Conservation (phyloP, 2,113 vertebrate species). For the Hipposideros armiger region DNA sequence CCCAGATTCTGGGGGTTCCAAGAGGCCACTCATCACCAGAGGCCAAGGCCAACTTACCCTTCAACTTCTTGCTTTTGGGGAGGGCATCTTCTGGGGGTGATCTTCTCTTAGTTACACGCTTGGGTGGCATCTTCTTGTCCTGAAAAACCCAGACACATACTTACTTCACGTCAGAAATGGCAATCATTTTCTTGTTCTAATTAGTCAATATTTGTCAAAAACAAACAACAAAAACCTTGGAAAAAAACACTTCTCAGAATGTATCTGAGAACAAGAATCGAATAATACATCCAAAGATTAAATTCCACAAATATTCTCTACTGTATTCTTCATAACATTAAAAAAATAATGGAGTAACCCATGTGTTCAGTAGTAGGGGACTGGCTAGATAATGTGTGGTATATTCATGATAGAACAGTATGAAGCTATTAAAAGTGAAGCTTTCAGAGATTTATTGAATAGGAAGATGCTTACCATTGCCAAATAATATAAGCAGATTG, state of each 20-base stretch:
- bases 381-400: not conserved
- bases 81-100: slow-evolving; percentile 80
- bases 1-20: not conserved
- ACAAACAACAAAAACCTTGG: not conserved
- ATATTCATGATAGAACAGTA: not conserved
- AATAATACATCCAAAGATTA: not conserved
- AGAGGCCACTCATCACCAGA: not conserved
- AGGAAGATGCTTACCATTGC: not conserved
- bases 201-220: not conserved
- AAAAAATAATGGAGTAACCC: not conserved
- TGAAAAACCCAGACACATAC: slow-evolving; percentile 36
- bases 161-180: slow-evolving; percentile 44
- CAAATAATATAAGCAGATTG: not conserved
- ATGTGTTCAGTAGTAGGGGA: not conserved
- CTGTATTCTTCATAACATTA: not conserved
- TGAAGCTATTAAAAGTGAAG: slow-evolving; percentile 1
- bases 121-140: slow-evolving; percentile 90
- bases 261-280: not conserved
- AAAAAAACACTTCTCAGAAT: slow-evolving; percentile 9
- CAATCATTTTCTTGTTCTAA: not conserved
- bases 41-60: slow-evolving; percentile 85
- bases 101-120: slow-evolving; percentile 89
- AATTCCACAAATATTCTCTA: slow-evolving; percentile 24
- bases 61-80: slow-evolving; percentile 89
- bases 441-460: slow-evolving; percentile 4